Percentiles rank a stretch among this genome's conserved stretches.
phyloP scores from a whole-genome alignment of 92 coral and sea anemone genomes.

The Palythoa caribaeorum region DNA sequence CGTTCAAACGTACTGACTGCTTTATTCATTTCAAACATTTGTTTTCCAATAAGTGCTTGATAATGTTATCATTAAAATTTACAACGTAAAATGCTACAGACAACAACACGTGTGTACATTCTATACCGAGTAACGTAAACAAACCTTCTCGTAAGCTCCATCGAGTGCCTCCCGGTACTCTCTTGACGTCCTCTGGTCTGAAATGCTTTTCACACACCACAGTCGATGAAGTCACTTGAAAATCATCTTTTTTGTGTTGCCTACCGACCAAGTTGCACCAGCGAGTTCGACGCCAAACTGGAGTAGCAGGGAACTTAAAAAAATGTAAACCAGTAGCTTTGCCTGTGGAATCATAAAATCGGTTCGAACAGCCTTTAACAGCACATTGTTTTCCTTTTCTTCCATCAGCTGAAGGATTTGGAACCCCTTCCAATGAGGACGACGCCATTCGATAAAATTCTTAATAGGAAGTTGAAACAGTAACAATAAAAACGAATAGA shows the following conservation, averaged over 20 bases:
- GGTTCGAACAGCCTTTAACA: conserved; percentile 3
- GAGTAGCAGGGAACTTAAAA: conserved; percentile 2
- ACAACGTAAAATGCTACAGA: not conserved
- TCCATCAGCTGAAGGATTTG: not conserved
- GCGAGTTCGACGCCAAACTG: conserved; percentile 5
- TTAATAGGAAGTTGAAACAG: not conserved
- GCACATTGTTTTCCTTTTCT: conserved; percentile 16
- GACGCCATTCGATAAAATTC: not conserved
- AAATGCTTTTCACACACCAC: conserved; percentile 15
- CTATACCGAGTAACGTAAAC: not conserved
- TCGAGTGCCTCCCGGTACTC: not conserved
- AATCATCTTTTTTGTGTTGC: conserved; percentile 3
- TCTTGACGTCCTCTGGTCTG: not conserved
- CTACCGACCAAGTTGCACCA: conserved; percentile 33
- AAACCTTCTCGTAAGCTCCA: not conserved
- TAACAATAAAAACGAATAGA: not conserved
- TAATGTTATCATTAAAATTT: not conserved
- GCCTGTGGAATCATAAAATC: not conserved
- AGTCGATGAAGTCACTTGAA: not conserved
- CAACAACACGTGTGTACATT: not conserved
- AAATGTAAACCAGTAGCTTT: conserved; percentile 10
- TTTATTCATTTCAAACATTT: not conserved
- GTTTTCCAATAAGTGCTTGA: not conserved
- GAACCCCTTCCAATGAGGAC: not conserved
- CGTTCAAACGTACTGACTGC: not conserved